Conservation (phyloP, 2,888 invertebrate species). For the Aleiodes testaceus region DNA sequence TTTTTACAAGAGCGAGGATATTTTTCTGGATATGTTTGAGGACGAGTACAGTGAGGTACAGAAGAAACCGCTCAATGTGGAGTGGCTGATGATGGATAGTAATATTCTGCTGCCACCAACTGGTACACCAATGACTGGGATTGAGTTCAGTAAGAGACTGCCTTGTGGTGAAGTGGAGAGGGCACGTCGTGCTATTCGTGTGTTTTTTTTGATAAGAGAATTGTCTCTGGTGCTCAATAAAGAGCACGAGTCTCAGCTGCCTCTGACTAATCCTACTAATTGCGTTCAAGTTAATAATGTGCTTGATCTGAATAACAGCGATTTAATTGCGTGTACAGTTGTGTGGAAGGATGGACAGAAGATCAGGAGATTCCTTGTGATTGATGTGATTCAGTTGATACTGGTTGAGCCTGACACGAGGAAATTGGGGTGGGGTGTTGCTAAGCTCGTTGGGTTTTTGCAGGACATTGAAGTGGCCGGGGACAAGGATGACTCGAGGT, state of each 20-base stretch:
- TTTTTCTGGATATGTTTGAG: constrained; percentile 98
- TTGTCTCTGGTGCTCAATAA: constrained; percentile 86
- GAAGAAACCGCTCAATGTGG: constrained; percentile 89
- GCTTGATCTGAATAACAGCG: constrained; percentile 97
- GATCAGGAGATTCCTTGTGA: constrained; percentile 95
- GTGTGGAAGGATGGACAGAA: constrained; percentile 91
- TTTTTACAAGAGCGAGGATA: constrained; percentile 97
- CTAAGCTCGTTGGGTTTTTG: constrained; percentile 95
- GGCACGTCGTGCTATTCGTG: constrained; percentile 91
- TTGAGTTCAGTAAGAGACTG: constrained; percentile 92
- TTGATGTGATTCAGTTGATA: constrained; percentile 95
- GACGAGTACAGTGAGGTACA: constrained; percentile 97
- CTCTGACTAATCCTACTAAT: constrained; percentile 89
- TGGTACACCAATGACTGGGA: constrained; percentile 95
- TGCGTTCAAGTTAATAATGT: constrained; percentile 95
- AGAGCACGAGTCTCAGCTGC: constrained; percentile 89
- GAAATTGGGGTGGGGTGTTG: constrained; percentile 97
- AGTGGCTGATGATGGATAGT: constrained; percentile 97
- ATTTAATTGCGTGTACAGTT: constrained; percentile 96
- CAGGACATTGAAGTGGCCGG: constrained; percentile 96
- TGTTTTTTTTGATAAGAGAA: constrained; percentile 91
- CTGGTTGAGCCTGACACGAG: constrained; percentile 97
- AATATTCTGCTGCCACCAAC: constrained; percentile 95
- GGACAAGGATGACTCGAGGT: constrained; percentile 97
- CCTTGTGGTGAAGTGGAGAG: constrained; percentile 97